Conservation (phyloP, 2,888 invertebrate genomes). For the Eudasyphora cyanicolor region DNA sequence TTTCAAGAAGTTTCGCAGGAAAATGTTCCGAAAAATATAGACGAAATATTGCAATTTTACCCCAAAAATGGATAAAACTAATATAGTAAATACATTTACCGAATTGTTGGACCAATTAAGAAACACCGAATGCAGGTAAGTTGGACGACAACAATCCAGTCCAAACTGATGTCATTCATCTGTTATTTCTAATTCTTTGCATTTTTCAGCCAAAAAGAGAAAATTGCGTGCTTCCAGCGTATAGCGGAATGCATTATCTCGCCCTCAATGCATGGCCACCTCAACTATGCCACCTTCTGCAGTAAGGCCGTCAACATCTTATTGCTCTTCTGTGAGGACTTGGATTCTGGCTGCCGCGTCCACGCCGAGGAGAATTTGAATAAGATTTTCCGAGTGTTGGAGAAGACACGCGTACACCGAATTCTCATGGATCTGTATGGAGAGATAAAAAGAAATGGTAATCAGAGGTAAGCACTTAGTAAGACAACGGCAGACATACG, state of each 20-base stretch:
- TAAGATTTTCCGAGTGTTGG: slow-evolving; percentile 86
- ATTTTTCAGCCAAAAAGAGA: slow-evolving; percentile 86
- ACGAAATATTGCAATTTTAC: slow-evolving; percentile 6
- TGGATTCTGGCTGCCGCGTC: slow-evolving; percentile 89
- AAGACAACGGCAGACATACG: too few species aligned
- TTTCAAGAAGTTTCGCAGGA: slow-evolving; percentile 9
- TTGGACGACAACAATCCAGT: too few species aligned
- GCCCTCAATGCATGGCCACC: slow-evolving; percentile 78
- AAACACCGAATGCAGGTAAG: slow-evolving; percentile 80
- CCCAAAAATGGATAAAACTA: slow-evolving; percentile 67
- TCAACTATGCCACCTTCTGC: slow-evolving; percentile 84
- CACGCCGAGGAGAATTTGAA: slow-evolving; percentile 91
- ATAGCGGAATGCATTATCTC: slow-evolving; percentile 86
- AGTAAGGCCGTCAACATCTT: slow-evolving; percentile 87
- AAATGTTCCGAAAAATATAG: not conserved
- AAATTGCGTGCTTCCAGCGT: slow-evolving; percentile 86
- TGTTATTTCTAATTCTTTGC: not conserved
- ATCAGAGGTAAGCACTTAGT: slow-evolving; percentile 74
- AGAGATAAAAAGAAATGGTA: slow-evolving; percentile 90
- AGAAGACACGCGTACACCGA: slow-evolving; percentile 86
- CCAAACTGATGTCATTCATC: not conserved
- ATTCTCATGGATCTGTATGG: slow-evolving; percentile 90
- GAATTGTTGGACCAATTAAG: slow-evolving; percentile 78
- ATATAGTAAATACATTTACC: slow-evolving; percentile 74
- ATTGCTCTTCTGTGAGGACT: slow-evolving; percentile 87